Percentiles rank a stretch among this genome's conserved stretches.
Evolutionary conservation across 2,888 invertebrate genomes (phyloP).

Genomic region (Microdon myrmicae): DNA sequence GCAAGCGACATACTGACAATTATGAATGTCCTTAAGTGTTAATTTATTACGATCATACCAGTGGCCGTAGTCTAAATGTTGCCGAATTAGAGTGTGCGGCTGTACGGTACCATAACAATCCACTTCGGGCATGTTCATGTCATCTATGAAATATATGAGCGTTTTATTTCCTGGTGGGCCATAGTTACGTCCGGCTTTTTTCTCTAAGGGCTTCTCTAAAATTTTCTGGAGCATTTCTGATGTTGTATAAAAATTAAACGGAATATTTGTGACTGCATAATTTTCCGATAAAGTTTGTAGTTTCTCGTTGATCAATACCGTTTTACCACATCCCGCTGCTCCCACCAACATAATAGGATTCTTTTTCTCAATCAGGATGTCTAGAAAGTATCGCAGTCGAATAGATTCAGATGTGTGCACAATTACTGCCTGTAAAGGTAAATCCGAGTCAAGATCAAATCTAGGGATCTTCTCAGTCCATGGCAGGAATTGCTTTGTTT

Average conservation of each 20-base stretch:
- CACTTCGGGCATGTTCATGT: slow-evolving; percentile 98
- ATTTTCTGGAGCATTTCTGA: slow-evolving; percentile 94
- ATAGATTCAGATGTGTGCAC: slow-evolving; percentile 96
- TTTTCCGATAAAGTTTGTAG: slow-evolving; percentile 80
- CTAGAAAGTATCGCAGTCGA: slow-evolving; percentile 87
- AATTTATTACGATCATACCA: slow-evolving; percentile 93
- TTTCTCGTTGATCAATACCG: slow-evolving; percentile 81
- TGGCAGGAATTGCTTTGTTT: slow-evolving; percentile 87
- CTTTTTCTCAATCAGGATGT: slow-evolving; percentile 86
- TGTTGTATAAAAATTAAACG: slow-evolving; percentile 96
- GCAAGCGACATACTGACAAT: slow-evolving; percentile 95
- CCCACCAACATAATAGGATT: slow-evolving; percentile 96
- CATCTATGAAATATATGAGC: slow-evolving; percentile 94
- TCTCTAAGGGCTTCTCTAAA: slow-evolving; percentile 92
- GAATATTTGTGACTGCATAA: slow-evolving; percentile 89
- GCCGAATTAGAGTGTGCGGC: slow-evolving; percentile 94
- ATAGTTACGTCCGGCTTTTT: slow-evolving; percentile 94
- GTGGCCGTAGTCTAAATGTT: slow-evolving; percentile 94
- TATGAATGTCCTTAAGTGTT: slow-evolving; percentile 92
- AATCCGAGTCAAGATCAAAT: slow-evolving; percentile 91
- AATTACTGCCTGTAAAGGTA: slow-evolving; percentile 90
- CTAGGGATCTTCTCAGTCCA: slow-evolving; percentile 91
- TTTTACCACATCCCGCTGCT: slow-evolving; percentile 93
- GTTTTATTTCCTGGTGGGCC: slow-evolving; percentile 96
- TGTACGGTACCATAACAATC: slow-evolving; percentile 91